Base-by-base conservation (phyloP, 2,888 invertebrate genomes). In the Eubasilissa splendida region DNA sequence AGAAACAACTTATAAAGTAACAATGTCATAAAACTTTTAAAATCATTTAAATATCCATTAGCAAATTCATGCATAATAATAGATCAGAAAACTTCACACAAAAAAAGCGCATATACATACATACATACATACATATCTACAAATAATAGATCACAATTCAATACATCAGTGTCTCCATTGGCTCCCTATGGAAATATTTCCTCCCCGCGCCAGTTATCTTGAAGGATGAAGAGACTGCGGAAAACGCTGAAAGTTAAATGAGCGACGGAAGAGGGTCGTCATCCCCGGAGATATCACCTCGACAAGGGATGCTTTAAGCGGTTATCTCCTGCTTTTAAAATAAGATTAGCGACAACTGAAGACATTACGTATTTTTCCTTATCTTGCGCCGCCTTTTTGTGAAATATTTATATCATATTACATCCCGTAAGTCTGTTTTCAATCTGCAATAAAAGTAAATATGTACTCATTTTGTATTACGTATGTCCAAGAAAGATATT, bases 301-400 rank as follows among this genome's bases (percentile, higher is more conserved):
- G 14, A 10, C 53, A 53, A 70, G 70, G 53, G 70, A 70, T 53
- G n/a, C 70, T 70, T 54, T 31, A 53, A 70, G 70, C 70, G 70
- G 70, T 70, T 70, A 70, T 70, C 70, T 53, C 22, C 54, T 31
- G 70, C 70, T 70, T 70, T 70, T 70, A 70, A 70, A 70, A 70
- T 70, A 70, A 70, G 70, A 70, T 70, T 53, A 70, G 22, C 53
- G 70, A 11, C 70, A 70, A 70, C 70, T 70, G 70, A 53, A 53
- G 70, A 14, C 52, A 70, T 70, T 70, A 70, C 70, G 70, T 52
- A 70, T 53, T 70, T 42, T 31, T 52, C 70, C 53, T 53, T 70
- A 70, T 70, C 70, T 52, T 42, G 53, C 53, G 70, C 70, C 4
- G 42, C 42, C 22, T 42, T 42, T 42, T 42, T 42, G 42, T 7